Evolutionary conservation across 2,888 invertebrate species (phyloP), one percentile per base, ranked within the genome.

Genomic region (Salpingus planirostris): DNA sequence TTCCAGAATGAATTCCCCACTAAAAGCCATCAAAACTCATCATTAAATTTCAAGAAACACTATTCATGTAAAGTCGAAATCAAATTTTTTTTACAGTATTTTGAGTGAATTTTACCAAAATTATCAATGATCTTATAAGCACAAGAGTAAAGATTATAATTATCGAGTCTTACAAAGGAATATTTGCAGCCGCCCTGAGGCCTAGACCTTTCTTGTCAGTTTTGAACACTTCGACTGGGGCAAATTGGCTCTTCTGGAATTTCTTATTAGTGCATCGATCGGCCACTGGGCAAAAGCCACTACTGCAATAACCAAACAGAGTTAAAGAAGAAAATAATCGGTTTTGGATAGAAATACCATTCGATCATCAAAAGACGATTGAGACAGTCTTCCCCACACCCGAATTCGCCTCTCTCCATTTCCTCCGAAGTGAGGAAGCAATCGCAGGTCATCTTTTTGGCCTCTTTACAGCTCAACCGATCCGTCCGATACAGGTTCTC

Each of bases 341-440:
- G 32, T 36, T 33, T 64, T n/a, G n/a, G n/a, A n/a, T n/a, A n/a
- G n/a, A 18, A 5, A 67, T 69, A 89, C 90, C 92, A 97, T 75
- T 97, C 97, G 59, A 97, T 95, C 85, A 95, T 89, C n/a, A 97
- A 77, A 59, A 96, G 73, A 57, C 95, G 78, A 70, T 97, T 97
- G 18, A 97, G 74, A 65, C 97, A 97, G 65, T 95, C 92, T 56
- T 92, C 91, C 1, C 91, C 93, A 62, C 97, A 97, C 6, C 91
- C 92, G 39, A 78, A 64, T 55, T 88, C 85, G 0, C 90, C 91
- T 35, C 81, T 70, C 23, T 76, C 76, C 43, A 87, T 72, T 57
- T 96, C 96, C 48, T 93, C 93, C 57, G 82, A 79, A 2, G 55
- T 86, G 44, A 93, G 72, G 55, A 87, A 85, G 63, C 96, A 97